phyloP scores from a whole-genome alignment of 1,140 invertebrate genomes.

The Chironomus tepperi region DNA sequence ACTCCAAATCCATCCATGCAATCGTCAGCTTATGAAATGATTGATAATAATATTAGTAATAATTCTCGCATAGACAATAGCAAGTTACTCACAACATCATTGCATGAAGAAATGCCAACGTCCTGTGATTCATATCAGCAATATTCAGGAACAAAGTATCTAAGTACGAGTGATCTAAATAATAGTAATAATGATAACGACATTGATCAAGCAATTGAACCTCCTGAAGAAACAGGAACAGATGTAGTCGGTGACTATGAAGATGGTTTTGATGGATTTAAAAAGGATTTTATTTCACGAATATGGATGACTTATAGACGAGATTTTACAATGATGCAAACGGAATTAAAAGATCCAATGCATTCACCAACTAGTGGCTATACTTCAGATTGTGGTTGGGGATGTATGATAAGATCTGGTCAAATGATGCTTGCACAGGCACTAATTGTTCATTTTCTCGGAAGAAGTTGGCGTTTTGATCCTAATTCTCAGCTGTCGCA shows the following conservation, averaged over 20 bases:
- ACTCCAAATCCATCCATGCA: slow-evolving; percentile 53
- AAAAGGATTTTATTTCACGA: slow-evolving; percentile 64
- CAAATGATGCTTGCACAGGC: slow-evolving; percentile 80
- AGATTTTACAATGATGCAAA: slow-evolving; percentile 60
- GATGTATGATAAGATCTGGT: slow-evolving; percentile 81
- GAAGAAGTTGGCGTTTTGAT: slow-evolving; percentile 68
- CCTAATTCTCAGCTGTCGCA: slow-evolving; percentile 49
- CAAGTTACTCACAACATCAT: background rate
- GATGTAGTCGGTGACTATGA: background rate
- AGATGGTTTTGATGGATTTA: slow-evolving; percentile 60
- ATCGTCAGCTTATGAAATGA: slow-evolving; percentile 35
- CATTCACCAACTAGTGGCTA: slow-evolving; percentile 47
- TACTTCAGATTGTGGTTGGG: slow-evolving; percentile 80
- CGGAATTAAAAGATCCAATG: background rate
- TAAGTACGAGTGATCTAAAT: background rate
- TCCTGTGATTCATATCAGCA: background rate
- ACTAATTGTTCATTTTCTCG: slow-evolving; percentile 65
- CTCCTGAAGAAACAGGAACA: background rate
- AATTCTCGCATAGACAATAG: background rate
- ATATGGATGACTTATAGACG: slow-evolving; percentile 76
- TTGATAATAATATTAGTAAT: background rate
- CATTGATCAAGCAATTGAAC: background rate
- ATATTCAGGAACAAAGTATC: background rate
- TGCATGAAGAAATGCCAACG: slow-evolving; percentile 4
- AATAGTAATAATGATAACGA: background rate